A percentile compares a stretch with the other conserved stretches of the same genome.
phyloP scores from a whole-genome alignment of 2,797 vertebrate species.

The Alfaro cultratus region DNA sequence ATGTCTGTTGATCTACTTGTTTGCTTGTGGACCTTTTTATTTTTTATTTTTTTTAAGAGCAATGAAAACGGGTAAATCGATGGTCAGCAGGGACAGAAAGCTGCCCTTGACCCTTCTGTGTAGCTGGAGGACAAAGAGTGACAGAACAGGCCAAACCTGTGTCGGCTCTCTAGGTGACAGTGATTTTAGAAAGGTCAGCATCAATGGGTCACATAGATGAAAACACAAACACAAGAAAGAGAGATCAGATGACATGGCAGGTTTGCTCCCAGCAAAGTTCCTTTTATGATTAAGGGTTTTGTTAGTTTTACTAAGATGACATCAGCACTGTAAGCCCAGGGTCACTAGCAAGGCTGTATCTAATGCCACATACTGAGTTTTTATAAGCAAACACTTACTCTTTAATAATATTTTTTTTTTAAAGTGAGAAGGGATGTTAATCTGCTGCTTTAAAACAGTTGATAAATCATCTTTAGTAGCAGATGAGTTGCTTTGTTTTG shows the following conservation, averaged over 20 bases:
- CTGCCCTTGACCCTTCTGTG: slow-evolving; percentile 72
- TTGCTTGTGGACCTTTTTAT: slow-evolving; percentile 40
- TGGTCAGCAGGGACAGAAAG: slow-evolving; percentile 55
- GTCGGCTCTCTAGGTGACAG: slow-evolving; percentile 27
- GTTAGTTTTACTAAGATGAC: slow-evolving; percentile 26
- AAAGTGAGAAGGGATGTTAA: slow-evolving; percentile 3
- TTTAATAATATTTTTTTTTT: background rate
- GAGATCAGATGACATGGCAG: slow-evolving; percentile 46
- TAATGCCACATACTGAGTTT: slow-evolving; percentile 2
- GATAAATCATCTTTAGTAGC: slow-evolving; percentile 15
- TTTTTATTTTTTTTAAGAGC: slow-evolving; percentile 28
- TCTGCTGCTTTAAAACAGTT: background rate
- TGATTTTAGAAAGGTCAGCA: slow-evolving; percentile 48
- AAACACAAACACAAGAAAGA: slow-evolving; percentile 48
- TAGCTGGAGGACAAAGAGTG: slow-evolving; percentile 27
- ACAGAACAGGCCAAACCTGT: slow-evolving; percentile 48
- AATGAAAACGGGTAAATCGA: slow-evolving; percentile 53
- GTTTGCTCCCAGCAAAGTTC: slow-evolving; percentile 25
- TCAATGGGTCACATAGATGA: slow-evolving; percentile 17
- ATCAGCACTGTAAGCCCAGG: slow-evolving; percentile 1
- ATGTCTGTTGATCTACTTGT: slow-evolving; percentile 71
- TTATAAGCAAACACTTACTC: background rate
- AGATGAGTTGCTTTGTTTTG: slow-evolving; percentile 12
- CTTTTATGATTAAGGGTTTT: slow-evolving; percentile 36
- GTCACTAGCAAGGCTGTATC: background rate